Base-by-base conservation (phyloP, 2,888 invertebrate species). In the Epicampocera succincta region DNA sequence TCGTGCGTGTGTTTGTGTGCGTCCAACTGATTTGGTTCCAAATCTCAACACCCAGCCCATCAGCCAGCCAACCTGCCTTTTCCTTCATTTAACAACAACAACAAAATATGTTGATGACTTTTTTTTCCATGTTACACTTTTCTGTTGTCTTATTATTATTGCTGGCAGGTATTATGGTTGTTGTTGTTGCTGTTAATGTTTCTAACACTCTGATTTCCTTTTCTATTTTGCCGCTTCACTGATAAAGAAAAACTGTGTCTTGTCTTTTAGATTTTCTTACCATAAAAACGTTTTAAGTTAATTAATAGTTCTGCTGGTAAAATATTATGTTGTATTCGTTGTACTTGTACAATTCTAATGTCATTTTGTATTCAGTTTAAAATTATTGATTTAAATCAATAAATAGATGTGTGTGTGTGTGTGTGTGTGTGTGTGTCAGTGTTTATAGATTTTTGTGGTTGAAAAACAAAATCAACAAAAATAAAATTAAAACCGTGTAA, bases 261-360 rank as follows among this genome's bases (percentile, higher is more conserved):
- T 63, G 75, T 79, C 54, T 61, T 83, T 48, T 29, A 48, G 61
- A 68, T 60, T 66, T 68, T 79, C 72, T 72, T 65, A 85, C 84
- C 78, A 66, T 82, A 82, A 83, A 84, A 88, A 84, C 85, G 86
- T 85, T 88, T 88, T 89, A 89, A 87, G 88, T 87, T 88, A 88
- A 88, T 88, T 88, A 87, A 87, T 87, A 88, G 66, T 66, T 72
- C 17, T 56, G 65, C 58, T 72, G 71, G 19, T 78, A 33, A 50
- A 50, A 56, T 44, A 13, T 56, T 19, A 29, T 68, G 33, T 76
- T 66, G n/a, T 25, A 48, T 38, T 71, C 63, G 69, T 52, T 78
- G 44, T 48, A 44, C 44, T 44, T 63, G 56, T 63, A 63, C 33
- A 19, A 25, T 72, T 56, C 71, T 58, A 69, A 69, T 72, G 50